Conservation (phyloP, 2,113 vertebrate species). For the Menura novaehollandiae region DNA sequence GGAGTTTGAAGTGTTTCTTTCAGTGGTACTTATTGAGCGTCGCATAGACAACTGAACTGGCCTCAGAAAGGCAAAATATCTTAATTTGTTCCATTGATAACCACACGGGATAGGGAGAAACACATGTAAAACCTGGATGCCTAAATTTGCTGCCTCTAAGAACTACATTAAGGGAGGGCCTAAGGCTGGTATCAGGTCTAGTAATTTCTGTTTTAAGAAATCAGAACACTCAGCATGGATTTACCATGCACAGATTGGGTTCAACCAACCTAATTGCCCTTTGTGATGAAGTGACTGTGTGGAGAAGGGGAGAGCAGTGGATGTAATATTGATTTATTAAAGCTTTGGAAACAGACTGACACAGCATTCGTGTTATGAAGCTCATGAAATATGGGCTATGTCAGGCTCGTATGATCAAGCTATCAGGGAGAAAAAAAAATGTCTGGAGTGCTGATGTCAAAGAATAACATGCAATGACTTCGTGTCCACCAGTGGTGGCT, state of each 20-base stretch:
- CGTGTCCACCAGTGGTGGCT: neutral
- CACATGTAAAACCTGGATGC: neutral
- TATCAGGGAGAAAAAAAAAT: neutral
- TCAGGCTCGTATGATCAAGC: neutral
- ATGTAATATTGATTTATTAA: neutral
- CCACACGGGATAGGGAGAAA: neutral
- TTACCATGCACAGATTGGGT: neutral
- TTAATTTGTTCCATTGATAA: neutral
- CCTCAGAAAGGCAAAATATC: neutral
- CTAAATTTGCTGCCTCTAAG: neutral
- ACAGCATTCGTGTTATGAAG: neutral
- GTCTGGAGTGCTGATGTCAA: neutral
- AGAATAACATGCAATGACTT: neutral
- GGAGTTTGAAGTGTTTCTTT: neutral
- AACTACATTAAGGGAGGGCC: neutral
- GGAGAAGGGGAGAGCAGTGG: neutral
- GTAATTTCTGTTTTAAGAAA: neutral
- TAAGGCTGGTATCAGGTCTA: neutral
- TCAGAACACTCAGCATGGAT: neutral
- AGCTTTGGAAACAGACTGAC: neutral
- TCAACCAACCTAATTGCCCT: neutral
- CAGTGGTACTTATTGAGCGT: neutral
- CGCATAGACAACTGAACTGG: neutral
- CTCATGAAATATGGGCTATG: neutral
- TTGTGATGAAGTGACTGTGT: neutral